phyloP scores from a whole-genome alignment of 2,113 vertebrate species.

The Brachypteracias leptosomus region DNA sequence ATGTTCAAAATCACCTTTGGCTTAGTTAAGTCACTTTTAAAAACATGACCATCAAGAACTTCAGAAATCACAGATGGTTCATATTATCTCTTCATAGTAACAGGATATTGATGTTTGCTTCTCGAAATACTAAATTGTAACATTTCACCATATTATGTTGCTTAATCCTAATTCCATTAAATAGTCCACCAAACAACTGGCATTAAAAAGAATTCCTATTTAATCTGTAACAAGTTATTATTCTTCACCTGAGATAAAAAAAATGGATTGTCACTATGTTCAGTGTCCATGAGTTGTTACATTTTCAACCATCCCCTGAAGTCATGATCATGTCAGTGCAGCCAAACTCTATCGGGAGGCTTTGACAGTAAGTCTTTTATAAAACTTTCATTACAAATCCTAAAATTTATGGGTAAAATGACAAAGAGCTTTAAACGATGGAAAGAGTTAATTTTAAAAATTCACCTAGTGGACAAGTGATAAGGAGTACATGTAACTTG shows the following conservation, averaged over 20 bases:
- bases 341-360: not conserved
- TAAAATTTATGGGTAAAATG: not conserved
- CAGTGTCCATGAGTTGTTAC: not conserved
- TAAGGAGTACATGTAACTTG: not conserved
- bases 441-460: not conserved
- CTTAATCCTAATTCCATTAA: not conserved
- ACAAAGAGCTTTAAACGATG: not conserved
- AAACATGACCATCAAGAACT: not conserved
- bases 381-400: not conserved
- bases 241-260: not conserved
- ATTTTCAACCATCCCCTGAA: not conserved
- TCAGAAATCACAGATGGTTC: not conserved
- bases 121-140: not conserved
- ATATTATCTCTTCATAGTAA: not conserved
- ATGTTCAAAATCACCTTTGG: not conserved
- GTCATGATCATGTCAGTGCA: not conserved
- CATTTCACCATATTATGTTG: not conserved
- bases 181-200: not conserved
- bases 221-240: not conserved
- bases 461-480: not conserved
- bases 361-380: not conserved
- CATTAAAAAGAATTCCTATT: not conserved
- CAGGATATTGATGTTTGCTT: not conserved
- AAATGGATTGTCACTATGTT: not conserved
- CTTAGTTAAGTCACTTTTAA: not conserved